Conservation (phyloP, 1,140 invertebrate species). For the Aradophagus sp. region DNA sequence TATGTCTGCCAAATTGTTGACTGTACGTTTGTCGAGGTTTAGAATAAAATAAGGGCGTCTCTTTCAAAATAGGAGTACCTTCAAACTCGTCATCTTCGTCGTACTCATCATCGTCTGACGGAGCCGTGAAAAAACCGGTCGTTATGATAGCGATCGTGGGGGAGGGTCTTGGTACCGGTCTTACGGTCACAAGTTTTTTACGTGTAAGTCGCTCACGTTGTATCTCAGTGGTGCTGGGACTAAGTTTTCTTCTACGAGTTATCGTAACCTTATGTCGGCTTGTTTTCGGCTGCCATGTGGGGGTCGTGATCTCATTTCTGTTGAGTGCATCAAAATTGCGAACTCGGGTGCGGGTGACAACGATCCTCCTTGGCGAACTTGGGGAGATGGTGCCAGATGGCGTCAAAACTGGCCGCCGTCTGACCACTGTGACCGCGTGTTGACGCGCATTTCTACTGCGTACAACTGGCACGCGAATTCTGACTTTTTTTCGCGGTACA, state of each 20-base stretch:
- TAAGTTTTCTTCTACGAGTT: constrained; percentile 68
- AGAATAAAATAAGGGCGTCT: constrained; percentile 46
- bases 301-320: constrained; percentile 20
- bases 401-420: constrained; percentile 65
- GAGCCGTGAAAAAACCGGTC: constrained; percentile 68
- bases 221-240: constrained; percentile 48
- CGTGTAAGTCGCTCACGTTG: constrained; percentile 64
- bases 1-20: too few relatives aligned
- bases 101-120: constrained; percentile 57
- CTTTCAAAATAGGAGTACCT: constrained; percentile 58
- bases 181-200: constrained; percentile 68
- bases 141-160: constrained; percentile 70
- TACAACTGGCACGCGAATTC: constrained; percentile 67
- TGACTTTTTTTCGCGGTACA: constrained; percentile 62
- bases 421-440: constrained; percentile 69
- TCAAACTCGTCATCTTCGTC: constrained; percentile 29
- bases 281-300: constrained; percentile 27
- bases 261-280: constrained; percentile 68
- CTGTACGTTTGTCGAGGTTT: too few relatives aligned
- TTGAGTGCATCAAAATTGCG: constrained; percentile 47
- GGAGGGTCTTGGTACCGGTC: constrained; percentile 64
- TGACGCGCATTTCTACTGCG: constrained; percentile 62
- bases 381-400: constrained; percentile 23
- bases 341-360: constrained; percentile 68
- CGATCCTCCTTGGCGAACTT: constrained; percentile 61